A percentile compares a stretch with the other conserved stretches of the same genome.
These are phyloP conservation scores for Busseola fusca DNA, from an alignment of 2,888 invertebrate genomes.

Conservation along the genomic window DNA sequence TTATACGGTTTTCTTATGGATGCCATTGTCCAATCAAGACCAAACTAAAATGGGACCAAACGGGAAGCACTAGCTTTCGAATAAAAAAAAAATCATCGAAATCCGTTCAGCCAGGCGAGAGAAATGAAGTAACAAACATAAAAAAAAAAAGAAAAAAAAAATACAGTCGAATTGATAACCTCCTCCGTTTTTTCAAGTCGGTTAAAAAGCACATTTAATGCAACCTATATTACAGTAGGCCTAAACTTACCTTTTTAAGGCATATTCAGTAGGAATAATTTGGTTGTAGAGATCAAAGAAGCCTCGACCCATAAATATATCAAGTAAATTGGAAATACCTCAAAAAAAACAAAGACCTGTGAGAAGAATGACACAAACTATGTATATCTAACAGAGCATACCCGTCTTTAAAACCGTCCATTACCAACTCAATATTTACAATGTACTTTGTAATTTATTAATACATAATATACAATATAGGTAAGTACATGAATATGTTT, in stretches of 20 bases:
- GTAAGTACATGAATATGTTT: slow-evolving; percentile 14
- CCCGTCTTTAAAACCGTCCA: slow-evolving; percentile 7
- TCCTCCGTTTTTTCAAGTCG: too few species aligned
- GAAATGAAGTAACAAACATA: too few species aligned
- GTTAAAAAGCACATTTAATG: neutral
- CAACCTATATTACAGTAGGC: neutral
- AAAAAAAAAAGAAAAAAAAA: too few species aligned
- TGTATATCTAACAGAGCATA: slow-evolving; percentile 16
- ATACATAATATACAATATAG: slow-evolving; percentile 2
- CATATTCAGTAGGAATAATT: neutral
- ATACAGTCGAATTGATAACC: too few species aligned
- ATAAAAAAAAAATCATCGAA: too few species aligned
- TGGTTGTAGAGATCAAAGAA: neutral
- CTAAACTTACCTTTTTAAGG: neutral
- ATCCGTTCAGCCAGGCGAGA: too few species aligned
- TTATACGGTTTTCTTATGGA: too few species aligned
- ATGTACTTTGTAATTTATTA: slow-evolving; percentile 32
- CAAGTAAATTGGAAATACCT: neutral
- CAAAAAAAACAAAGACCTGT: too few species aligned
- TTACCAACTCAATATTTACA: slow-evolving; percentile 39
- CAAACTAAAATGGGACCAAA: too few species aligned
- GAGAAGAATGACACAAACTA: neutral
- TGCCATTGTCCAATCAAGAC: too few species aligned
- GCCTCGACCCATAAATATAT: neutral
- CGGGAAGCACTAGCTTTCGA: too few species aligned